These are phyloP conservation scores for Habroteleia sp. DNA, from an alignment of 2,888 invertebrate genomes.

Conservation along the genomic window DNA sequence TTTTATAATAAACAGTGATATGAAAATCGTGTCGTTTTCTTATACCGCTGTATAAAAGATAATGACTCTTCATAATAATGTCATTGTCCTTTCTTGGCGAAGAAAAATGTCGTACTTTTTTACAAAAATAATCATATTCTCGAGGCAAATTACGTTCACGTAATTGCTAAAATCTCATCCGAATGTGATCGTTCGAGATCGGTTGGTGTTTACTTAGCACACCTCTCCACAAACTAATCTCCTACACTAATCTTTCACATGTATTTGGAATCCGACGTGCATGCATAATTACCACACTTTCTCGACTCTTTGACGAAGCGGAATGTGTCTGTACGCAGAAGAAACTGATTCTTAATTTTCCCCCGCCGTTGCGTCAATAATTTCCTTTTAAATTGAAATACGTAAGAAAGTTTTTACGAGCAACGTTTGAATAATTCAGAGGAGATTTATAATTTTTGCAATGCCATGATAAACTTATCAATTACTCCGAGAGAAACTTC, in stretches of 20 bases:
- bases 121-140: too few relatives aligned
- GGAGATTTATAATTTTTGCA: constrained; percentile 40
- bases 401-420: constrained; percentile 46
- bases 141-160: too few relatives aligned
- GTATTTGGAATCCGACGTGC: constrained; percentile 27
- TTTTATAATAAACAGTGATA: too few relatives aligned
- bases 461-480: constrained; percentile 38
- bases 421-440: constrained; percentile 32
- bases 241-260: constrained; percentile 29
- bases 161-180: too few relatives aligned
- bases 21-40: too few relatives aligned
- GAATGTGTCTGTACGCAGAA: constrained; percentile 17
- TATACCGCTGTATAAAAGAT: too few relatives aligned
- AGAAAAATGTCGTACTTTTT: too few relatives aligned
- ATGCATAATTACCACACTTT: constrained; percentile 41
- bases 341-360: constrained; percentile 40
- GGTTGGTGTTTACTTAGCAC: constrained; percentile 9
- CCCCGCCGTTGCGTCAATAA: constrained; percentile 13
- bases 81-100: too few relatives aligned
- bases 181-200: constrained; percentile 2
- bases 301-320: constrained; percentile 29
- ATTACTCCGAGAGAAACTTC: constrained; percentile 16
- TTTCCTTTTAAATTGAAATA: constrained; percentile 40
- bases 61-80: too few relatives aligned
- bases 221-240: constrained; percentile 14